These are phyloP conservation scores for Phyllotreta striolata DNA, from an alignment of 2,888 invertebrate genomes.

Conservation along the genomic window DNA sequence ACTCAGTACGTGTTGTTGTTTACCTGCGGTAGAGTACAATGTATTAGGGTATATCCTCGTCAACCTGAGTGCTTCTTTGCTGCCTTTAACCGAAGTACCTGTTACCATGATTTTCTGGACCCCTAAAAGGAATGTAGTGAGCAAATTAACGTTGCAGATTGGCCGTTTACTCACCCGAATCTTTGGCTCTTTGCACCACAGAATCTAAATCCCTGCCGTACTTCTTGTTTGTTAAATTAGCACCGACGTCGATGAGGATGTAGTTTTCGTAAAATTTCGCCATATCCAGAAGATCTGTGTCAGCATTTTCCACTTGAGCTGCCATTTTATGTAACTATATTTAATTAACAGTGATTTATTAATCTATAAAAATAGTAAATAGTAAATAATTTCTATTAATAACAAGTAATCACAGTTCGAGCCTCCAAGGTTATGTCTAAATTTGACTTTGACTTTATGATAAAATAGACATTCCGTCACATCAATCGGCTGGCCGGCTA, in stretches of 20 bases:
- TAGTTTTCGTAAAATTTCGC: slow-evolving; percentile 90
- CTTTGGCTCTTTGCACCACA: slow-evolving; percentile 90
- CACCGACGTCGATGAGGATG: slow-evolving; percentile 90
- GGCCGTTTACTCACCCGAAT: slow-evolving; percentile 72
- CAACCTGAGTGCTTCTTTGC: slow-evolving; percentile 88
- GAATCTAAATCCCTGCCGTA: slow-evolving; percentile 91
- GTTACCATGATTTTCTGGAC: slow-evolving; percentile 95
- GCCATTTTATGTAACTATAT: slow-evolving; percentile 37
- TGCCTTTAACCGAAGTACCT: slow-evolving; percentile 86
- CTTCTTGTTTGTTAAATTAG: slow-evolving; percentile 93
- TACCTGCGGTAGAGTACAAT: slow-evolving; percentile 90
- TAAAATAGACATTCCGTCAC: no score
- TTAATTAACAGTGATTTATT: no score
- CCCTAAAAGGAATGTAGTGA: slow-evolving; percentile 63
- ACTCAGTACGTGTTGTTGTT: no score
- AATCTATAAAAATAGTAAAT: no score
- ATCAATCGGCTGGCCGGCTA: no score
- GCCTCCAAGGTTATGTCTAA: no score
- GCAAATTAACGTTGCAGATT: slow-evolving; percentile 11
- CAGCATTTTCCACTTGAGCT: slow-evolving; percentile 37
- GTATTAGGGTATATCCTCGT: slow-evolving; percentile 90
- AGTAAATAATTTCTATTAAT: background rate
- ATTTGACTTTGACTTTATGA: no score
- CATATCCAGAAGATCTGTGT: slow-evolving; percentile 59
- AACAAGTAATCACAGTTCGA: background rate